Base-by-base conservation (phyloP, 2,797 vertebrate genomes). In the Phylloscopus collybita region DNA sequence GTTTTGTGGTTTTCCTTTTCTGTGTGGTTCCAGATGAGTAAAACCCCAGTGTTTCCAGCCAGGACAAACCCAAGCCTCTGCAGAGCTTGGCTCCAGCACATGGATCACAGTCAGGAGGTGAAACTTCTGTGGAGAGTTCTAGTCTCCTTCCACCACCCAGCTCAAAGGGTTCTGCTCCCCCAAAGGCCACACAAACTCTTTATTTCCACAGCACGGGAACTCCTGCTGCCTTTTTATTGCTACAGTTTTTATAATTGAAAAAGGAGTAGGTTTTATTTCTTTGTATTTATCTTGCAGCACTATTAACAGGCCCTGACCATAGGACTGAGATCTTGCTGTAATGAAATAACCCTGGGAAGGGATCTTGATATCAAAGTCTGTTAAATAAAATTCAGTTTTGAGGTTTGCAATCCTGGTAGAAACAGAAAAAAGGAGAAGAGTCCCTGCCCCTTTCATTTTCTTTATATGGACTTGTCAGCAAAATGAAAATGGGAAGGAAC, bases 1-100 rank as follows among this genome's bases (percentile, higher is more conserved):
- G 59, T 26, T 93, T 90, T 72, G 86, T 75, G 59, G 71, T 85
- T 93, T 88, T 82, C 86, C 86, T 82, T 32, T 85, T 30, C 71
- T 82, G 11, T 47, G 54, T 71, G 51, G 54, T 67, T 92, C 71
- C 74, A 87, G 71, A 74, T 64, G 16, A 85, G 59, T 51, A 66
- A 81, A 94, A 88, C 8, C 49, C 49, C 71, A 38, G 15, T 10
- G 49, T 17, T 90, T 51, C 86, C 23, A 66, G 61, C 36, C 66
- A 71, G 42, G 59, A 71, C 25, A 36, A 90, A 75, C 32, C 22
- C 2, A 1, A 38, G 45, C 18, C 60, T 47, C 59, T 72, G 45
- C 71, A 67, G 45, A 81, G n/a, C 62, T 56, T 56, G 59, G 40
- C 50, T 90, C 71, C 59, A 90, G 53, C 62, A 64, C 5, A 50